Evolutionary conservation across 2,113 vertebrate species (phyloP).

Genomic region (Pygoscelis antarcticus): DNA sequence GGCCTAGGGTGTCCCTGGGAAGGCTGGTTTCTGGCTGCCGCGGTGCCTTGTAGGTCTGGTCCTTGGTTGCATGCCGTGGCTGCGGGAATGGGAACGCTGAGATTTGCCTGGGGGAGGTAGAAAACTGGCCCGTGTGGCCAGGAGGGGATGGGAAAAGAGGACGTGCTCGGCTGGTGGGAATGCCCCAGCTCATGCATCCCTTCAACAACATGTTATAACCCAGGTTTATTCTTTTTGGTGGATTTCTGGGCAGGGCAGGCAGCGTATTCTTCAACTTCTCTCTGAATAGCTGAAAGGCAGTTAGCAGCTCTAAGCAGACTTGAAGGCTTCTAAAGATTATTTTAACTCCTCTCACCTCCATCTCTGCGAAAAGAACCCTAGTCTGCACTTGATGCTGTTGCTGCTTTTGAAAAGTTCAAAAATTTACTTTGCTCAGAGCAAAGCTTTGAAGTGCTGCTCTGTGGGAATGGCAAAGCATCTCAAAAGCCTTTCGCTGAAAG

Average conservation of each 20-base stretch:
- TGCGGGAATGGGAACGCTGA: background rate
- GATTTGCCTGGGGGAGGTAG: slow-evolving; percentile 6
- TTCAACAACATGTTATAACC: background rate
- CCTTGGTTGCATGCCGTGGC: background rate
- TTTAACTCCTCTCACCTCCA: background rate
- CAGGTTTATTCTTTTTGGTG: slow-evolving; percentile 11
- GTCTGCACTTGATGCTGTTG: slow-evolving; percentile 9
- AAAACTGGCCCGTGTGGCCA: background rate
- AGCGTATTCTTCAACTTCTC: background rate
- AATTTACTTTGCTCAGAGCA: slow-evolving; percentile 36
- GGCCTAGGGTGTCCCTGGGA: background rate
- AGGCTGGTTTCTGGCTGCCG: background rate
- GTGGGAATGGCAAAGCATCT: slow-evolving; percentile 14
- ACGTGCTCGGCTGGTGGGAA: slow-evolving; percentile 30
- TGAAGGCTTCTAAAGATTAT: slow-evolving; percentile 31
- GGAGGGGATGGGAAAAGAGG: slow-evolving; percentile 42
- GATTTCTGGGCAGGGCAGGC: slow-evolving; percentile 50
- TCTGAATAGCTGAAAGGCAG: slow-evolving; percentile 49
- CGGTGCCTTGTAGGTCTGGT: background rate
- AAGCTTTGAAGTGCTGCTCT: slow-evolving; percentile 53
- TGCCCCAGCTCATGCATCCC: background rate
- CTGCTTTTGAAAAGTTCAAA: slow-evolving; percentile 32
- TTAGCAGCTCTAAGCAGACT: background rate
- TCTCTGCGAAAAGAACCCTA: background rate
- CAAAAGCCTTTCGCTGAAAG: background rate